Percentiles rank a stretch among this genome's conserved stretches.
phyloP scores from a whole-genome alignment of 2,888 invertebrate species.

The Pheosia tremula region DNA sequence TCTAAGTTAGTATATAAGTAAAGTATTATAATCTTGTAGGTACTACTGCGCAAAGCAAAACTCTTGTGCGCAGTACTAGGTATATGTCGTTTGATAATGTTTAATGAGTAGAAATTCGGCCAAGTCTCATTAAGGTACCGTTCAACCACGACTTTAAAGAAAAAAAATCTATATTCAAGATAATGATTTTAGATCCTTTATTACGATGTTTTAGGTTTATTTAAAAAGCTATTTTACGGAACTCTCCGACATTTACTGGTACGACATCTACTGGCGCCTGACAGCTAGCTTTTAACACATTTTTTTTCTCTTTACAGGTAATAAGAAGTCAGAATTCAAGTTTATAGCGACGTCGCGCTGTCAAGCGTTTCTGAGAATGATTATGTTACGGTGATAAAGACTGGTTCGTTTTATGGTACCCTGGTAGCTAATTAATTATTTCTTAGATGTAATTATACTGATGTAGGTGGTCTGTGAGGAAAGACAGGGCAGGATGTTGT shows the following conservation, averaged over 20 bases:
- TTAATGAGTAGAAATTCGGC: too few species aligned
- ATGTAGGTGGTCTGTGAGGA: neutral
- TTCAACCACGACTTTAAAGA: too few species aligned
- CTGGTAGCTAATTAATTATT: neutral
- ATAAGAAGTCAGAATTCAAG: conserved; percentile 3
- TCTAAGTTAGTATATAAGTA: too few species aligned
- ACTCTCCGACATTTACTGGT: neutral
- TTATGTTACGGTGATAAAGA: conserved; percentile 4
- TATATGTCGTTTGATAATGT: too few species aligned
- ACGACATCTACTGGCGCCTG: neutral
- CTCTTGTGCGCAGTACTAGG: too few species aligned
- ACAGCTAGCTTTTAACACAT: neutral
- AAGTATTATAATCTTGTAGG: too few species aligned
- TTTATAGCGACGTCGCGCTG: neutral
- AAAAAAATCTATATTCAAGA: too few species aligned
- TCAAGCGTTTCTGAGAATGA: conserved; percentile 3
- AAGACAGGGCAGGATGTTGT: neutral
- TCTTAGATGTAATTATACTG: neutral
- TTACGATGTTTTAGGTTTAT: too few species aligned
- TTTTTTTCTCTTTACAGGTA: conserved; percentile 16
- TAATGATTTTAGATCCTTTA: too few species aligned
- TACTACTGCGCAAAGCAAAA: too few species aligned
- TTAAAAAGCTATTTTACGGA: neutral
- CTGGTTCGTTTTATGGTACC: conserved; percentile 1
- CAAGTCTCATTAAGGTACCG: too few species aligned